Base-by-base conservation (phyloP, 2,888 invertebrate genomes). In the Cyaniris semiargus region DNA sequence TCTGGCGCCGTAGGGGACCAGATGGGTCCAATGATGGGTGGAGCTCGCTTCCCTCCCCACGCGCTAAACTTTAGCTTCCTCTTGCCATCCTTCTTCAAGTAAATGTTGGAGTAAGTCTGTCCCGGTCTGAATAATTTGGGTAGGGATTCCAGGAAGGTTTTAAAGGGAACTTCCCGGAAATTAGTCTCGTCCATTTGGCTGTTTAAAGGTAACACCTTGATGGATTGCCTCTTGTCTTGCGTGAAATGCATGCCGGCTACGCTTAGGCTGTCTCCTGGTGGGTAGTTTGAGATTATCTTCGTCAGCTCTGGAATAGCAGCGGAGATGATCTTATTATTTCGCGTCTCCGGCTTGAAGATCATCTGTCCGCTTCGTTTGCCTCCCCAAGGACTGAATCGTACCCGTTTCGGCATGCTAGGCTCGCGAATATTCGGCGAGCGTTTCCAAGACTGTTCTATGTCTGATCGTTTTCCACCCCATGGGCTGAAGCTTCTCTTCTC, bases 311-410 rank as follows among this genome's bases (percentile, higher is more conserved):
- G 93, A 0, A 92, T 84, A 0, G 89, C 84, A 0, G 91, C 86
- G 0, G 91, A 87, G 83, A 89, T 91, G 60, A 93, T 90, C 80
- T 88, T 91, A 3, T 90, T 86, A 21, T 85, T 86, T 81, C 90
- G 92, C 0, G 82, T 79, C 6, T 89, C 89, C 0, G 90, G 89
- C 76, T 91, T 93, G 82, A 87, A 90, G 34, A 93, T 83, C 86
- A 92, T 87, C 79, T 91, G 90, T 0, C 91, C 91, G 80, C 91
- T 91, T 23, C 94, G 84, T 77, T 94, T 94, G 0, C 94, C 94
- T 2, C 94, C 94, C 94, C 94, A 94, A 0, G 94, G 93, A 76
- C 92, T 93, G 83, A 94, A 94, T 0, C 93, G 87, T 1, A 94
- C 94, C 75, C 94, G 82, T 79, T 94, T 94, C 0, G 93, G 94